Evolutionary conservation across 2,113 vertebrate species (phyloP).

Genomic region (Butorides virescens): DNA sequence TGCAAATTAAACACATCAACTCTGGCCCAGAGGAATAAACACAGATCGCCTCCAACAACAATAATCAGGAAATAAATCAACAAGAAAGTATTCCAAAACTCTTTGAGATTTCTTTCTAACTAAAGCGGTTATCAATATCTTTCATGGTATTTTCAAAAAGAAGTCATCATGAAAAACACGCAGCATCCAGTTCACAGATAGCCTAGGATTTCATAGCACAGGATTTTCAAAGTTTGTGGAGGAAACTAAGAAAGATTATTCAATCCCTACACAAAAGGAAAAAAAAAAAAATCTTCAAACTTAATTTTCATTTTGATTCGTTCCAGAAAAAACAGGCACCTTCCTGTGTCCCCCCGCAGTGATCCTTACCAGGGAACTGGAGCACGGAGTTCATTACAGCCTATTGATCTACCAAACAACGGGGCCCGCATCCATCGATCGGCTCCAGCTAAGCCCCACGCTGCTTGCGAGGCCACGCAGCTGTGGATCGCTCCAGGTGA

Average conservation of each 20-base stretch:
- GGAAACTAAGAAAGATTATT: not conserved
- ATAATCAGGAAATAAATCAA: not conserved
- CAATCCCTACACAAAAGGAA: not conserved
- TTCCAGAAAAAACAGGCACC: conserved; percentile 72
- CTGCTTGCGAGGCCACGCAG: conserved; percentile 17
- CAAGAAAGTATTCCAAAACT: not conserved
- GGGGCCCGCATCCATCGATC: conserved; percentile 81
- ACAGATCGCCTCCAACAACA: not conserved
- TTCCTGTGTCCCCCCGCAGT: conserved; percentile 31
- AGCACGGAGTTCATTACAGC: conserved; percentile 82
- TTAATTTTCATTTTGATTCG: conserved; percentile 69
- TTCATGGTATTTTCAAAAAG: not conserved
- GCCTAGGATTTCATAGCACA: not conserved
- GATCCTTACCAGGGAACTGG: conserved; percentile 71
- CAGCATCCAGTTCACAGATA: not conserved
- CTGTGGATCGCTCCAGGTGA: conserved; percentile 26
- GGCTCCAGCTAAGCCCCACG: conserved; percentile 40
- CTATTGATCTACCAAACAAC: conserved; percentile 84
- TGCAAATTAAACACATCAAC: not conserved
- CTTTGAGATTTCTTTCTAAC: not conserved
- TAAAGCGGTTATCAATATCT: not conserved
- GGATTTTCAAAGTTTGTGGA: not conserved
- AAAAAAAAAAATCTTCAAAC: not conserved
- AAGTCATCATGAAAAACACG: not conserved
- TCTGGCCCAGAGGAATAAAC: not conserved